These are phyloP conservation scores for Chlorodrepanis virens DNA, from an alignment of 2,113 vertebrate genomes.

Conservation along the genomic window DNA sequence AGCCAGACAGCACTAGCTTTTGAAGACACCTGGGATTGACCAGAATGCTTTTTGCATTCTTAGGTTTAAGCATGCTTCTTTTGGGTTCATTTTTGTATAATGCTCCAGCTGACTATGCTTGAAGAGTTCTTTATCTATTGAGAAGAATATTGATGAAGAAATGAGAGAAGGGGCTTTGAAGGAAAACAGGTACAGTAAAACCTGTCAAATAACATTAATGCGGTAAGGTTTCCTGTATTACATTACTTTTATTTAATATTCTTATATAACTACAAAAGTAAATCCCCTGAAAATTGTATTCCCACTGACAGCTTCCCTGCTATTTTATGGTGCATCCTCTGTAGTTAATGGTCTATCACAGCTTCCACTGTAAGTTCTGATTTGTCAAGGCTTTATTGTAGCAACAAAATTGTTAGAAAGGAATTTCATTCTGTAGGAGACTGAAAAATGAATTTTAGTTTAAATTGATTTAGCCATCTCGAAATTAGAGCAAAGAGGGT, in stretches of 20 bases:
- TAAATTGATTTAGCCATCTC: conserved; percentile 1
- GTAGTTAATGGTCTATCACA: conserved; percentile 41
- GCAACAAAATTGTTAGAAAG: conserved; percentile 7
- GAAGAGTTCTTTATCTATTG: neutral
- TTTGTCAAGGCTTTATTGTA: conserved; percentile 34
- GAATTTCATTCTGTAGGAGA: neutral
- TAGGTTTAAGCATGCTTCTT: neutral
- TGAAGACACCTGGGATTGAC: neutral
- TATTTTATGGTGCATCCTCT: conserved; percentile 33
- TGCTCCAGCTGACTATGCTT: neutral
- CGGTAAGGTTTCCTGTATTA: neutral
- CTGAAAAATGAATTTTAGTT: neutral
- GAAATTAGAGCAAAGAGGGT: neutral
- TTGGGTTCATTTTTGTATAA: neutral
- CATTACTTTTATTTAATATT: conserved; percentile 41
- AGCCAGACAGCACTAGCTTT: neutral
- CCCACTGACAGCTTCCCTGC: conserved; percentile 36
- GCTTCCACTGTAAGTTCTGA: neutral
- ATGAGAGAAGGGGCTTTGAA: conserved; percentile 4
- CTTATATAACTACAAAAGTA: conserved; percentile 27
- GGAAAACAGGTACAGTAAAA: conserved; percentile 16
- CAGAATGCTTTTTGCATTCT: neutral
- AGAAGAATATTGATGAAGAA: neutral
- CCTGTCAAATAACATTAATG: conserved; percentile 1
- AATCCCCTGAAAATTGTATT: conserved; percentile 20